These are phyloP conservation scores for Cerceris ruficornis DNA, from an alignment of 2,888 invertebrate genomes.

Conservation along the genomic window DNA sequence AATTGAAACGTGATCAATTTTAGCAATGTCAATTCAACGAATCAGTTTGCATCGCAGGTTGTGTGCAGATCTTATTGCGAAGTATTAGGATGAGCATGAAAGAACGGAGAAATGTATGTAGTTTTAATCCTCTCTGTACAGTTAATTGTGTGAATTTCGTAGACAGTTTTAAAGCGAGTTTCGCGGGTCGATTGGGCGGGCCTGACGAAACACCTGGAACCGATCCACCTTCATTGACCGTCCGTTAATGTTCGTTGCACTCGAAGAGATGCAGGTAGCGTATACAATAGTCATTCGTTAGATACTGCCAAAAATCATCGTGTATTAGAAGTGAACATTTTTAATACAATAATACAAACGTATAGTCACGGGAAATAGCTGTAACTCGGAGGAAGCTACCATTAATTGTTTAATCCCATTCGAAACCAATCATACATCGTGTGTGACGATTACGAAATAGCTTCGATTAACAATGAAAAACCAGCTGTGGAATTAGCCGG, in stretches of 20 bases:
- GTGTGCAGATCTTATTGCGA: too few species aligned
- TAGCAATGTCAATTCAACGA: too few species aligned
- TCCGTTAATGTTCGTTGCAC: slow-evolving; percentile 26
- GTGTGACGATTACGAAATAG: too few species aligned
- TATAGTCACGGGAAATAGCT: background rate
- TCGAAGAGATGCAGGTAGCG: background rate
- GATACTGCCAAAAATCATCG: slow-evolving; percentile 28
- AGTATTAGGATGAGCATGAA: background rate
- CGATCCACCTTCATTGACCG: slow-evolving; percentile 37
- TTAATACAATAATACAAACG: background rate
- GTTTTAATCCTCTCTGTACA: slow-evolving; percentile 11
- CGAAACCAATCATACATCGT: too few species aligned
- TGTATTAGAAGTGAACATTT: background rate
- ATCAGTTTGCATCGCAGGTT: too few species aligned
- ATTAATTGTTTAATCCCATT: too few species aligned
- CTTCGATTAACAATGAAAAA: too few species aligned
- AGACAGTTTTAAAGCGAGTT: background rate
- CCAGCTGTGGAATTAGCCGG: too few species aligned
- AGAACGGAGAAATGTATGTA: background rate
- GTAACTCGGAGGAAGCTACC: background rate
- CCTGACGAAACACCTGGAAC: background rate
- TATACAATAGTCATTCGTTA: slow-evolving; percentile 40
- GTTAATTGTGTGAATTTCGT: slow-evolving; percentile 24
- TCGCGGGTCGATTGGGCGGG: background rate
- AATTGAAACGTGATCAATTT: too few species aligned